Evolutionary conservation across 2,113 vertebrate species (phyloP), one percentile per base, ranked within the genome.

Genomic region (Cariama cristata): DNA sequence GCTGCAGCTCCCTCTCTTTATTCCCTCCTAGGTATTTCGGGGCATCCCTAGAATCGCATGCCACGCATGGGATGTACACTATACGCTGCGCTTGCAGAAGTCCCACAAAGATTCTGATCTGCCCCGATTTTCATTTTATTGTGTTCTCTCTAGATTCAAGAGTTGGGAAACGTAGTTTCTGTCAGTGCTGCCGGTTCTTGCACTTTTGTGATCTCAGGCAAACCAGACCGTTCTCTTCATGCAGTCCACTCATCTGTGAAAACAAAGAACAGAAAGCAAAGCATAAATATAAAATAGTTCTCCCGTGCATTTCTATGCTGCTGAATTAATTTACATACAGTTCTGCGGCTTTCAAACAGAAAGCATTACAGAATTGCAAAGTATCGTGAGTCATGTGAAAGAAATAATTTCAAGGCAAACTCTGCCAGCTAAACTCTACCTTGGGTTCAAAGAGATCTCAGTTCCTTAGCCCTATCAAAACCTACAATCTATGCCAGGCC

Each of bases 51-150:
- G 26, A 42, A 38, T 1, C 32, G 58, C 6, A 0, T 2, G 12
- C 33, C 49, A 67, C 0, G 0, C 56, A 45, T 26, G 2, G 6
- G 56, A 38, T 26, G 42, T 7, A 8, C 33, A 52, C 26, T 60
- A 60, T 26, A 40, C 9, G 2, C 59, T 49, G 42, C 38, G 40
- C 26, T n/a, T 86, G 58, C 68, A 69, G 33, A 79, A 79, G 33
- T 69, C 49, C 67, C 49, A 40, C 30, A 42, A 23, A 76, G 72
- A 19, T 35, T 76, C 63, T 60, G 11, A 9, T 33, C 19, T 42
- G 32, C 11, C 40, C 33, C 2, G 1, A 38, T 60, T 49, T 90
- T 47, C 47, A 32, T 56, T 47, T 64, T 28, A n/a, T 11, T 3
- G 0, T 44, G n/a, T 40, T 52, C 21, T 66, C 17, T 47, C 26